Percentiles rank a stretch among this genome's conserved stretches.
phyloP scores from a whole-genome alignment of 2,888 invertebrate genomes.

The Drosophila tanythrix region DNA sequence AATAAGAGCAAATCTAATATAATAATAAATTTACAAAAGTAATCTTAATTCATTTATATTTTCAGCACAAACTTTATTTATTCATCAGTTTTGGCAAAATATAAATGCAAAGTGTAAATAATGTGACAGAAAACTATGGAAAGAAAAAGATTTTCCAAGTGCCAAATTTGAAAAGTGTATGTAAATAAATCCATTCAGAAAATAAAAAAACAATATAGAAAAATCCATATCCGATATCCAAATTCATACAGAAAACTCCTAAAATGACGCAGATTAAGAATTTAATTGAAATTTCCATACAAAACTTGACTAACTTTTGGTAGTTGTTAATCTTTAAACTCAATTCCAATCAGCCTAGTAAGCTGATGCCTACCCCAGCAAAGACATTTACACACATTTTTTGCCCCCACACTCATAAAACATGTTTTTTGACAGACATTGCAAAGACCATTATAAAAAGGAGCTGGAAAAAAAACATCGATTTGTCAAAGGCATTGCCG shows the following conservation, averaged over 20 bases:
- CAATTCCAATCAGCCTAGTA: background rate
- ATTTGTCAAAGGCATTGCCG: slow-evolving; percentile 54
- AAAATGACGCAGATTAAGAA: background rate
- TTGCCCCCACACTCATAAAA: background rate
- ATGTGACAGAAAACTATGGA: background rate
- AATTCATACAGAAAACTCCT: too few species aligned
- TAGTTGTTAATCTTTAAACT: background rate
- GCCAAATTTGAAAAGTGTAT: background rate
- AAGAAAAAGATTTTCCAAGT: background rate
- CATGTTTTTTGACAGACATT: background rate
- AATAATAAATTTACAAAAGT: background rate
- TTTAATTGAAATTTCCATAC: background rate
- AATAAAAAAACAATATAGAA: too few species aligned
- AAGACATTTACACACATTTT: background rate
- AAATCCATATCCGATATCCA: too few species aligned
- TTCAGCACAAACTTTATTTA: background rate
- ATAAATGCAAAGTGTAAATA: background rate
- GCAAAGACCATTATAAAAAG: background rate
- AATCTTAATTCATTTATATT: background rate
- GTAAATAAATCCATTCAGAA: background rate
- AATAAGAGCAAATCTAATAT: background rate
- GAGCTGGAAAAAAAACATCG: slow-evolving; percentile 42
- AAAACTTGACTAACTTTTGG: background rate
- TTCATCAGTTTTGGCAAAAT: background rate
- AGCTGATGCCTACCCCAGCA: background rate